A percentile compares a stretch with the other conserved stretches of the same genome.
These are phyloP conservation scores for Garra rufa DNA, from an alignment of 2,113 vertebrate species.

Conservation along the genomic window DNA sequence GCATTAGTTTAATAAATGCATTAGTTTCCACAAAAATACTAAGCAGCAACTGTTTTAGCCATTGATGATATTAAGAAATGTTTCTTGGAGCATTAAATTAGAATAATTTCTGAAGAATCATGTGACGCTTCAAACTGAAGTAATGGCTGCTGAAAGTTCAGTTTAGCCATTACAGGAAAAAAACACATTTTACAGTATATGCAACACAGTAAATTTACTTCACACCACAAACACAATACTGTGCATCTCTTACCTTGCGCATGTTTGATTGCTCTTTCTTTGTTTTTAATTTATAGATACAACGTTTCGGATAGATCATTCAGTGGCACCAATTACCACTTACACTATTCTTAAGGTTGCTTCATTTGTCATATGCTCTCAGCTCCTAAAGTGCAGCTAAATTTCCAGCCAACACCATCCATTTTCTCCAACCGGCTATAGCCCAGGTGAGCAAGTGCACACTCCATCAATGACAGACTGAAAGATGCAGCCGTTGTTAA, in stretches of 20 bases:
- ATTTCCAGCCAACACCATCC: neutral
- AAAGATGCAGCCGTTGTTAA: neutral
- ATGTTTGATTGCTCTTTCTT: constrained; percentile 14
- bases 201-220: neutral
- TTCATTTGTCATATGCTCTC: neutral
- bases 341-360: neutral
- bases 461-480: constrained; percentile 5
- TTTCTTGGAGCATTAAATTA: neutral
- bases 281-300: neutral
- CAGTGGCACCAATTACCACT: neutral
- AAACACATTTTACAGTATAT: neutral
- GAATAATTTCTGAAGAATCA: neutral
- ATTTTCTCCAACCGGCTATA: neutral
- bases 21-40: neutral
- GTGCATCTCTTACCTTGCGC: constrained; percentile 27
- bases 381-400: neutral
- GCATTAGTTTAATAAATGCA: too few relatives aligned
- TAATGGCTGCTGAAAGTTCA: neutral
- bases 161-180: neutral
- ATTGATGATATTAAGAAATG: neutral
- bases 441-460: neutral
- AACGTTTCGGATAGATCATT: neutral
- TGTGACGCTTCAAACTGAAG: neutral
- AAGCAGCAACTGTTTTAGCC: neutral
- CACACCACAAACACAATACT: neutral